Evolutionary conservation across 2,113 vertebrate genomes (phyloP), one percentile per base, ranked within the genome.

Genomic region (Gracilinanus agilis): DNA sequence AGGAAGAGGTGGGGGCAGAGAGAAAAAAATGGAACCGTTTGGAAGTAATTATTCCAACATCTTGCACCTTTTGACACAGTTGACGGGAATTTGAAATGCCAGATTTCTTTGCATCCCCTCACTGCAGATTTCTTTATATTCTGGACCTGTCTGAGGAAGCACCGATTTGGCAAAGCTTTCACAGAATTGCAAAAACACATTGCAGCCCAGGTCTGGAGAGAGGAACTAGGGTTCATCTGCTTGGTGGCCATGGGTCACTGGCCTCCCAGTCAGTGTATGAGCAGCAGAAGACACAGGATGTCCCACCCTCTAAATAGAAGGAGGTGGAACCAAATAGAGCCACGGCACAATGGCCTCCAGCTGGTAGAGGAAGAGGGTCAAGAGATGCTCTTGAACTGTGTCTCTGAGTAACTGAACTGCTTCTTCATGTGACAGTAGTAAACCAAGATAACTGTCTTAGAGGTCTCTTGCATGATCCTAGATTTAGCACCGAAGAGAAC

Each of bases 291-390:
- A 54, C 93, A 93, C 95, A 93, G 94, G 94, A 93, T 40, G 90
- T 93, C 61, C 83, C 95, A 91, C n/a, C 19, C n/a, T 95, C 97
- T 92, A 44, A 88, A 0, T 2, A 61, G 90, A 16, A 58, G 93
- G 92, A 56, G 91, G 58, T 53, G 89, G 89, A 96, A 95, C 90
- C 94, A 90, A 55, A 88, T 90, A 95, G 93, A 94, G 91, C 92
- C 53, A 0, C 1, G 55, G 67, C 92, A 55, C 58, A 61, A 29
- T 90, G 75, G 53, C 61, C 24, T 21, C 49, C 44, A 4, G 55
- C 94, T 25, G 7, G 53, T 24, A 61, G 40, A 54, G 34, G 92
- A 96, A 34, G 93, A 89, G 89, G 95, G 67, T 89, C 54, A 55
- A 67, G 94, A 90, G 90, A 88, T 56, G 24, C 58, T 92, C 29